phyloP scores from a whole-genome alignment of 2,113 vertebrate species.

The Dipodomys stephensi region DNA sequence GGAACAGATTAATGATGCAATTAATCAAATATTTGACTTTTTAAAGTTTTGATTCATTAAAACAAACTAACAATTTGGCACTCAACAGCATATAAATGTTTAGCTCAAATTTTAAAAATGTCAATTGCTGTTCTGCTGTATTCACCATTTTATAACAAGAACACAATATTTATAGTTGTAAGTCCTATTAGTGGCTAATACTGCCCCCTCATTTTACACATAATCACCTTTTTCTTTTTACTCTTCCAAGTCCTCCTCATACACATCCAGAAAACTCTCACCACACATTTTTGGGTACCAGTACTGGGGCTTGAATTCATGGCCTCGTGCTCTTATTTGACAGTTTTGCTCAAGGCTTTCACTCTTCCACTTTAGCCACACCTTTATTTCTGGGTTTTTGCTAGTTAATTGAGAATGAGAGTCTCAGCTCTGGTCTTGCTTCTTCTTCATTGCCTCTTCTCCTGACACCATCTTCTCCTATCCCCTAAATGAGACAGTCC shows the following conservation, averaged over 20 bases:
- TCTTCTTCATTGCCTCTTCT: background rate
- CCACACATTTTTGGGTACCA: background rate
- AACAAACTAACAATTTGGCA: slow-evolving; percentile 86
- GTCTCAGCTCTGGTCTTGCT: background rate
- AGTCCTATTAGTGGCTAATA: background rate
- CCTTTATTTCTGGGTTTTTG: no score
- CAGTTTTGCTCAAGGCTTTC: no score
- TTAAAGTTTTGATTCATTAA: slow-evolving; percentile 86
- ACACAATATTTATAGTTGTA: slow-evolving; percentile 26
- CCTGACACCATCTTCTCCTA: background rate
- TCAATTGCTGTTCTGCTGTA: background rate
- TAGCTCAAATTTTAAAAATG: slow-evolving; percentile 26
- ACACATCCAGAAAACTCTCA: background rate
- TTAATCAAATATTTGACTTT: slow-evolving; percentile 86
- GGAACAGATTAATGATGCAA: slow-evolving; percentile 85
- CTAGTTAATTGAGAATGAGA: no score
- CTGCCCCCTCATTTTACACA: background rate
- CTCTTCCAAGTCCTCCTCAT: background rate
- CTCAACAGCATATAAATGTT: slow-evolving; percentile 80
- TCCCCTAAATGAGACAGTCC: background rate
- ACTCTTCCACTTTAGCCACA: background rate
- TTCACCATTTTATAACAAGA: background rate
- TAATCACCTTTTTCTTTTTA: background rate
- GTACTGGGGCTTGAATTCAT: no score
- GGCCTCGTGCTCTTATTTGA: no score